Base-by-base conservation (phyloP, 2,888 invertebrate species). In the Allolobophora icterica region DNA sequence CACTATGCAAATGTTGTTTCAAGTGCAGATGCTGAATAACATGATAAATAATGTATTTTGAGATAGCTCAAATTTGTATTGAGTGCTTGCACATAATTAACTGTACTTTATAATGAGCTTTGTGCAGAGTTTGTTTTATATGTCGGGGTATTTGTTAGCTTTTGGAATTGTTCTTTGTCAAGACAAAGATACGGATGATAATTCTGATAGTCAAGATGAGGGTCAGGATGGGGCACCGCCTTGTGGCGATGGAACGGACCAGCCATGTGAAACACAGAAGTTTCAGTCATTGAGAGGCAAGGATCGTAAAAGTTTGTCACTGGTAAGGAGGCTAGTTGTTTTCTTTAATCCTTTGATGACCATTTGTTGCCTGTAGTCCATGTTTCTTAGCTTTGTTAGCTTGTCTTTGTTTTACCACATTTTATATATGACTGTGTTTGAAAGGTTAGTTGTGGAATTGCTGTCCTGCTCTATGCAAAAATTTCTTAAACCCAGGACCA, bases 301-400 rank as follows among this genome's bases (percentile, higher is more conserved):
- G 33, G 93, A 94, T 42, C 92, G 94, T 83, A 94, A 95, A 91
- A 95, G 95, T 92, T 93, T 95, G 30, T 95, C 95, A 52, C 91
- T 95, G 94, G 95, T 95, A 93, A 93, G 94, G 93, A 89, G 19
- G 38, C 17, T n/a, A 17, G 15, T 19, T 42, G 42, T 71, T 38
- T 35, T 45, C 17, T 89, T 38, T 52, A 52, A 19, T 35, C 35
- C 24, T 91, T 45, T 84, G 30, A 42, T 84, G n/a, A 90, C 21
- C 38, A 89, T 38, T 89, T 90, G 58, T 90, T 90, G 52, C 17
- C 13, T 45, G 8, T 30, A 91, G 13, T 91, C 30, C 1, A 17
- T 87, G 21, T 24, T 87, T 19, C n/a, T 33, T 24, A 87, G 24
- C 34, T 87, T 87, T 34, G 34, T 34, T 19, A 35, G 17, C 87